These are phyloP conservation scores for Channallabes apus DNA, from an alignment of 2,797 vertebrate species.

Conservation along the genomic window DNA sequence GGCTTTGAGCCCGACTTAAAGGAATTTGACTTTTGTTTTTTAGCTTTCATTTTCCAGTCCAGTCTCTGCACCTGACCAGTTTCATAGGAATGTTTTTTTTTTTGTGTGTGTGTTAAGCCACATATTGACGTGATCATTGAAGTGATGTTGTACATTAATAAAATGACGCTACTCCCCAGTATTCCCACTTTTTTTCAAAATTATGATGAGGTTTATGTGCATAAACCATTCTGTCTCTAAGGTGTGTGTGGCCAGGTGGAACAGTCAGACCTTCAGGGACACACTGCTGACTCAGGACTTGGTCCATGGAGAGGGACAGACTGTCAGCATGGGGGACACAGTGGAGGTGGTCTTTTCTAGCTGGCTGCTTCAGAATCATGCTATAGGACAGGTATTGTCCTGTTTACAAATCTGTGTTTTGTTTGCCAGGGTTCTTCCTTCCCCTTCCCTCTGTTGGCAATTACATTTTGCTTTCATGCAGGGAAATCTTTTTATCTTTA, in stretches of 20 bases:
- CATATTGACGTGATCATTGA: no score
- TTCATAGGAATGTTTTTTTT: no score
- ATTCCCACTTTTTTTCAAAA: not conserved
- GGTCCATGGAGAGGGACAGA: slow-evolving; percentile 73
- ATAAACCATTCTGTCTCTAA: slow-evolving; percentile 45
- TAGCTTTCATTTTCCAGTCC: no score
- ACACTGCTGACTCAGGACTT: slow-evolving; percentile 78
- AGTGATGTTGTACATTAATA: no score
- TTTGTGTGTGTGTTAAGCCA: no score
- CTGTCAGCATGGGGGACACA: slow-evolving; percentile 76
- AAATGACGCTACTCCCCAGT: not conserved
- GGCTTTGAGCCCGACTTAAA: no score
- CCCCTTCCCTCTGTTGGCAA: no score
- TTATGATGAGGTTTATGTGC: not conserved
- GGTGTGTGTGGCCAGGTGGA: slow-evolving; percentile 82
- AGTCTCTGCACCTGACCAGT: no score
- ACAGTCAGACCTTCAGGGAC: slow-evolving; percentile 69
- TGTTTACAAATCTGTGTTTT: not conserved
- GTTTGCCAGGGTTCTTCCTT: not conserved
- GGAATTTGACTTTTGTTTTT: no score
- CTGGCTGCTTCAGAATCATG: slow-evolving; percentile 79
- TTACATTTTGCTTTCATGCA: no score
- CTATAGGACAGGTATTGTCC: slow-evolving; percentile 73
- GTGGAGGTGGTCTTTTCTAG: slow-evolving; percentile 78
- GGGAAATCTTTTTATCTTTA: no score